phyloP scores from a whole-genome alignment of 2,113 vertebrate species.

The Channa maculata region DNA sequence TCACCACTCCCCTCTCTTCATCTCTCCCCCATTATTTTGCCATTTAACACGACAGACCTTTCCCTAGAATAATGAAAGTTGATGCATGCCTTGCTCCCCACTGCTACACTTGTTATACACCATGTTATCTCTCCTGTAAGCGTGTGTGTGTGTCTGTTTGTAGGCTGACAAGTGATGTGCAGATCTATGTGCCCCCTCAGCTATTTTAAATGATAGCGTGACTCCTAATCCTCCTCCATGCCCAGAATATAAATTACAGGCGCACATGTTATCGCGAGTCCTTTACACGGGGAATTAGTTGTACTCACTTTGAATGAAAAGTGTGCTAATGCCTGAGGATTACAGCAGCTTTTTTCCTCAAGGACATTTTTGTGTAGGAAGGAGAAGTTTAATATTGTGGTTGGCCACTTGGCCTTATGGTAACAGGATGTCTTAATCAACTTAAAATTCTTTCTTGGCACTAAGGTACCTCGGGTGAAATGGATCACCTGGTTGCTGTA shows the following conservation, averaged over 20 bases:
- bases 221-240: constrained; percentile 61
- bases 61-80: constrained; percentile 60
- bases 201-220: constrained; percentile 60
- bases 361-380: constrained; percentile 34
- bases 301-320: constrained; percentile 59
- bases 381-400: background rate
- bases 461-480: background rate
- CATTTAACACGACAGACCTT: constrained; percentile 57
- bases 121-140: constrained; percentile 51
- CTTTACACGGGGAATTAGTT: constrained; percentile 62
- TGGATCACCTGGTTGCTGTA: background rate
- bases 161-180: constrained; percentile 47
- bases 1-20: constrained; percentile 29
- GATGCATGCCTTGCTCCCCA: constrained; percentile 28
- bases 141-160: constrained; percentile 8
- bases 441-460: background rate
- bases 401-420: background rate
- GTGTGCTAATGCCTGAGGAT: constrained; percentile 58
- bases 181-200: constrained; percentile 52
- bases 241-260: constrained; percentile 63
- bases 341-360: constrained; percentile 51
- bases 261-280: constrained; percentile 52
- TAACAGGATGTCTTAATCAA: background rate
- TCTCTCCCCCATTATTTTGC: constrained; percentile 47
- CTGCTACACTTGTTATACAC: constrained; percentile 59